These are phyloP conservation scores for Drepanosiphum platanoidis DNA, from an alignment of 2,888 invertebrate genomes.

Conservation along the genomic window DNA sequence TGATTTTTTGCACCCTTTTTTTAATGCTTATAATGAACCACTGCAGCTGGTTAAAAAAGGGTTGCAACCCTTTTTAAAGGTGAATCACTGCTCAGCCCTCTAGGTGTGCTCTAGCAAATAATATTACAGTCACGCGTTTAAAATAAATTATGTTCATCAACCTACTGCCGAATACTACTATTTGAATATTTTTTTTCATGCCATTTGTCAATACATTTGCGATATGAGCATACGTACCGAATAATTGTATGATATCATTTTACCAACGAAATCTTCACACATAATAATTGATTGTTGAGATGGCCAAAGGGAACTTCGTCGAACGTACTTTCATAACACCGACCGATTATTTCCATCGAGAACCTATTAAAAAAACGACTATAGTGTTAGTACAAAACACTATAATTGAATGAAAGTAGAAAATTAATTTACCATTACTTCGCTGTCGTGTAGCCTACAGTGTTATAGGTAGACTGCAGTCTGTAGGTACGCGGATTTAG, in stretches of 20 bases:
- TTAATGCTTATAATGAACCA: slow-evolving; percentile 19
- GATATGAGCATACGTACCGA: neutral
- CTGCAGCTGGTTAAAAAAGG: slow-evolving; percentile 57
- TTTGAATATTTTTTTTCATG: neutral
- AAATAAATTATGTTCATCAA: too few relatives aligned
- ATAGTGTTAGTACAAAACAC: too few relatives aligned
- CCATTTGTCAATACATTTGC: neutral
- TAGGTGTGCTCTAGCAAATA: slow-evolving; percentile 8
- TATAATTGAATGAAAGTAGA: too few relatives aligned
- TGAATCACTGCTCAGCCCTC: slow-evolving; percentile 38
- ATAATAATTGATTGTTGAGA: too few relatives aligned
- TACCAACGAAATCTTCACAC: neutral
- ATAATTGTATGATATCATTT: neutral
- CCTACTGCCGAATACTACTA: neutral
- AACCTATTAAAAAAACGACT: too few relatives aligned
- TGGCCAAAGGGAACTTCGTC: too few relatives aligned
- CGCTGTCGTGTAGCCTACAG: too few relatives aligned
- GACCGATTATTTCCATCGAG: too few relatives aligned
- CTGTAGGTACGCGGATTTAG: too few relatives aligned
- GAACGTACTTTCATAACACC: too few relatives aligned
- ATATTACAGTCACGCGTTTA: neutral
- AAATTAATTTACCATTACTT: too few relatives aligned
- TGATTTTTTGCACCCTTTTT: slow-evolving; percentile 58
- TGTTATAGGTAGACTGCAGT: too few relatives aligned
- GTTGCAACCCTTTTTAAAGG: slow-evolving; percentile 48